Evolutionary conservation across 2,888 invertebrate species (phyloP).

Genomic region (Drosophila histrio): DNA sequence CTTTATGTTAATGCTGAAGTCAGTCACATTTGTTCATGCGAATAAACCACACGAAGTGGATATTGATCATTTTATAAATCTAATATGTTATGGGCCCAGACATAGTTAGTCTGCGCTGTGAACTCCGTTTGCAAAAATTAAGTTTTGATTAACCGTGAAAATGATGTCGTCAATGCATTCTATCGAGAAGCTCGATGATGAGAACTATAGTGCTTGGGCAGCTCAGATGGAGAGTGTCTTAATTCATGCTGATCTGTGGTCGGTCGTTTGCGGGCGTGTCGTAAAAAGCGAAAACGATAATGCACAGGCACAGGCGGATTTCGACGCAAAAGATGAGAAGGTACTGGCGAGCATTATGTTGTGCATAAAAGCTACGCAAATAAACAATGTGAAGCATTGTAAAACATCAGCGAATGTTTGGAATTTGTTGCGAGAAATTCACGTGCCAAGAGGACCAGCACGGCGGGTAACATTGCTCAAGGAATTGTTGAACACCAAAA

Average conservation of each 20-base stretch:
- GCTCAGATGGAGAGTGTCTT: neutral
- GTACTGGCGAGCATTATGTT: neutral
- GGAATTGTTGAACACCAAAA: neutral
- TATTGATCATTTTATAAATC: neutral
- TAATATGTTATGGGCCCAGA: neutral
- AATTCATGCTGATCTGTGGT: neutral
- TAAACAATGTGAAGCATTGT: neutral
- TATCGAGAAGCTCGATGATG: neutral
- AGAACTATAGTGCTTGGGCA: neutral
- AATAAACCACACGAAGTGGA: neutral
- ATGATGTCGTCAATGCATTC: neutral
- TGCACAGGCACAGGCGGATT: neutral
- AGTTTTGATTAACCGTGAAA: neutral
- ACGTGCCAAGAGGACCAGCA: neutral
- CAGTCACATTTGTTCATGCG: too few relatives aligned
- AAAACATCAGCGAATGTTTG: neutral
- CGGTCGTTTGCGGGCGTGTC: neutral
- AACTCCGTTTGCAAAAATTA: neutral
- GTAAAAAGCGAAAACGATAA: neutral
- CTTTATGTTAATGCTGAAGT: too few relatives aligned
- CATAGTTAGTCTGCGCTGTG: neutral
- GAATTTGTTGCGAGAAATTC: neutral
- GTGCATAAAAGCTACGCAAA: neutral
- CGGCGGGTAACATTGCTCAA: neutral
- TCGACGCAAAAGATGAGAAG: neutral